Base-by-base conservation (phyloP, 1,140 invertebrate species). In the Carcinoscorpius rotundicauda region DNA sequence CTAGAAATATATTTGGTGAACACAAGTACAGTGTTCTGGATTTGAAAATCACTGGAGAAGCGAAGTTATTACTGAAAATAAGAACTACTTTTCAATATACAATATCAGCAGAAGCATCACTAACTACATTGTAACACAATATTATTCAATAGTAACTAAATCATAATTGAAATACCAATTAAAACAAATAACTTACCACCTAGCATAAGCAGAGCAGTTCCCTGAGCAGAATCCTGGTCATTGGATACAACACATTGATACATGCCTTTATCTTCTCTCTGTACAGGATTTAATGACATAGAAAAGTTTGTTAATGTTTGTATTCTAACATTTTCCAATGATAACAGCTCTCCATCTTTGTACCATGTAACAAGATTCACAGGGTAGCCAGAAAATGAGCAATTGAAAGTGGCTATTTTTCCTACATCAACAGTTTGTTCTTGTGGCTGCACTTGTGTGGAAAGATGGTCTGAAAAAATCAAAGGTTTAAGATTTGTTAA, bases 161-260 rank as follows among this genome's bases (percentile, higher is more conserved):
- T 1, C 29, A 29, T 29, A 2, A 29, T 29, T 29, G 29, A 29
- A 1, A 29, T 29, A 29, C 29, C 29, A 29, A 29, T 29, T 29
- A 29, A 29, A 29, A 29, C 29, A 29, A 29, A 29, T 29, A 29
- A 77, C 71, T 71, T 69, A 79, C 78, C 78, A 68, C 76, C 76
- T 5, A 79, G 69, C 4, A 72, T 59, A 4, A 80, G 71, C 64
- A 79, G 76, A 5, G 75, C 73, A 3, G 76, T 73, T 4, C 74
- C 75, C 62, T 80, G 78, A 5, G 71, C 72, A 4, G 70, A 71
- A 11, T 76, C 73, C 10, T 73, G 64, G 9, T 74, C 72, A 65
- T 76, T 76, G 10, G 69, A 64, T 3, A 75, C 74, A 55, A 79
- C 72, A 68, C 79, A 81, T 66, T 79, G 78, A 67, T 78, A 79